phyloP scores from a whole-genome alignment of 1,140 invertebrate genomes.

The Pachypeltis micranthus region DNA sequence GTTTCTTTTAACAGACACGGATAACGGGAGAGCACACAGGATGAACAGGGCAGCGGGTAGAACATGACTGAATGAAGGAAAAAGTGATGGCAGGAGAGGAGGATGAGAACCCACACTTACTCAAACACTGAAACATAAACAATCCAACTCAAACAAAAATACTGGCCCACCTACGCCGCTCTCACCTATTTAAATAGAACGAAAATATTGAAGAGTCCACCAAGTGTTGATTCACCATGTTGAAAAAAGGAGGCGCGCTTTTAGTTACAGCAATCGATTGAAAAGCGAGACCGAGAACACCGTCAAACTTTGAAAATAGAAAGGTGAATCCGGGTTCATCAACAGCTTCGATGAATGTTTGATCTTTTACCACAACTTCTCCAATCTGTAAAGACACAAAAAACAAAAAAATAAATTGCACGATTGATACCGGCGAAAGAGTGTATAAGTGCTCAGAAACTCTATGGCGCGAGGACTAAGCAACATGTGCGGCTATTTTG shows the following conservation, averaged over 20 bases:
- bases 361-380: slow-evolving; percentile 36
- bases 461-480: too few relatives aligned
- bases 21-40: neutral
- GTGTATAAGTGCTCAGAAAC: too few relatives aligned
- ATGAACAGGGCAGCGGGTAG: neutral
- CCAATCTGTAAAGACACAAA: slow-evolving; percentile 34
- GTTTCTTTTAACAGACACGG: too few relatives aligned
- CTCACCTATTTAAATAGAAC: slow-evolving; percentile 46
- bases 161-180: neutral
- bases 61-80: neutral
- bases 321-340: slow-evolving; percentile 39
- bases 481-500: too few relatives aligned
- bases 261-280: slow-evolving; percentile 45
- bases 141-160: neutral
- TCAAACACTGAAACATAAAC: neutral
- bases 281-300: slow-evolving; percentile 47
- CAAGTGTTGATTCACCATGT: slow-evolving; percentile 44
- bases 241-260: slow-evolving; percentile 48
- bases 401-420: too few relatives aligned
- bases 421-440: too few relatives aligned
- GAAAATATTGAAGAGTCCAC: slow-evolving; percentile 45
- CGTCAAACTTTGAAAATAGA: slow-evolving; percentile 51
- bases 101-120: neutral
- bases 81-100: neutral
- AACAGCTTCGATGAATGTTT: slow-evolving; percentile 53